Evolutionary conservation across 2,888 invertebrate species (phyloP).

Genomic region (Megastigmus dorsalis): DNA sequence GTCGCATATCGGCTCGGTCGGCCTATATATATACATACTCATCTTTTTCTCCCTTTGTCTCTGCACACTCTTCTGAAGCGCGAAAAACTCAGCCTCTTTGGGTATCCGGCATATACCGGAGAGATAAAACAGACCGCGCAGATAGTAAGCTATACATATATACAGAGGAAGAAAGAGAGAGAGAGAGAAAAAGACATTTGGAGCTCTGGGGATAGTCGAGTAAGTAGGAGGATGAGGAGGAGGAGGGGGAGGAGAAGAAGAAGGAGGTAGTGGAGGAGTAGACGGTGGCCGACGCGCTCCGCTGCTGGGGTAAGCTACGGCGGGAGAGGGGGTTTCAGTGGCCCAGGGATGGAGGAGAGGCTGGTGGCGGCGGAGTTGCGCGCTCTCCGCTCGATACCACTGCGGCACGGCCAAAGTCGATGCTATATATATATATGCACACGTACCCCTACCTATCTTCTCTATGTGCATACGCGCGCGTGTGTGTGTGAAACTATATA

Average conservation of each 20-base stretch:
- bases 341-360: constrained; percentile 44
- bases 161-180: constrained; percentile 19
- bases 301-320: constrained; percentile 56
- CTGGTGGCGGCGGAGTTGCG: constrained; percentile 62
- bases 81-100: constrained; percentile 40
- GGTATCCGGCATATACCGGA: constrained; percentile 10
- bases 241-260: not conserved
- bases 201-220: constrained; percentile 5
- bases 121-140: constrained; percentile 44
- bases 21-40: too few relatives aligned
- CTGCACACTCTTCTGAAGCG: not conserved
- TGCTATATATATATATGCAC: constrained; percentile 62
- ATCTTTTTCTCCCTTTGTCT: not conserved
- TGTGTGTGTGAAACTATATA: not conserved
- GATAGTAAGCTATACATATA: constrained; percentile 30
- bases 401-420: constrained; percentile 73
- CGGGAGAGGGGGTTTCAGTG: constrained; percentile 49
- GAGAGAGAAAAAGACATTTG: constrained; percentile 44
- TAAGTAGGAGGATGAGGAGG: not conserved
- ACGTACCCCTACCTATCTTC: constrained; percentile 37
- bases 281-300: constrained; percentile 34
- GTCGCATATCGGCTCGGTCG: too few relatives aligned
- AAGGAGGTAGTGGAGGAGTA: constrained; percentile 29
- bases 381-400: constrained; percentile 72
- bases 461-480: not conserved